A percentile compares a stretch with the other conserved stretches of the same genome.
phyloP scores from a whole-genome alignment of 2,888 invertebrate genomes.

The Oasisia sp. region DNA sequence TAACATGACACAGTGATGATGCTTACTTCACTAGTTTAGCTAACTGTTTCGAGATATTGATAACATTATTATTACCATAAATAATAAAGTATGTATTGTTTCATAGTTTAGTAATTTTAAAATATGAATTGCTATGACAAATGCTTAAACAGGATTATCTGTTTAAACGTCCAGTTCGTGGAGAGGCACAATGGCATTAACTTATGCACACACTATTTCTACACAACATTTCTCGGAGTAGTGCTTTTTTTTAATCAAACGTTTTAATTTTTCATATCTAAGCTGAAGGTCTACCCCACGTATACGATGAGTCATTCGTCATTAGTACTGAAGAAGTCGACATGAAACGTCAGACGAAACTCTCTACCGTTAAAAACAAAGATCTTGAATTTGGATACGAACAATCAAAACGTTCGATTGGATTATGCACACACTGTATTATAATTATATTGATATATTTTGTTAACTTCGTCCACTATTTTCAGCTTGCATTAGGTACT shows the following conservation, averaged over 20 bases:
- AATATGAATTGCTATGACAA: background rate
- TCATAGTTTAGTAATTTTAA: background rate
- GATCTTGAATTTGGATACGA: too few species aligned
- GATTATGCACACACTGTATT: too few species aligned
- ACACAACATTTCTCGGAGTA: too few species aligned
- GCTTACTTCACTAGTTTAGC: background rate
- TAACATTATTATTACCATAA: background rate
- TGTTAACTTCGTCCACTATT: background rate
- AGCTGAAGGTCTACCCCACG: too few species aligned
- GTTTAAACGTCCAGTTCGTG: background rate
- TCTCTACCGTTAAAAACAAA: too few species aligned
- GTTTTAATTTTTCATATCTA: too few species aligned
- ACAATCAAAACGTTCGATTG: too few species aligned
- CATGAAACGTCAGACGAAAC: too few species aligned
- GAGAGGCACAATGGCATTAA: background rate
- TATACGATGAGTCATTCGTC: too few species aligned
- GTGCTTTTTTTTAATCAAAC: too few species aligned
- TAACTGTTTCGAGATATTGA: background rate
- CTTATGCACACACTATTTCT: background rate
- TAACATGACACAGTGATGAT: background rate
- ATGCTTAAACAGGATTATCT: background rate
- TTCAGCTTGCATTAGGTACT: background rate
- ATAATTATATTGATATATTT: background rate
- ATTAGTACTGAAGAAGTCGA: too few species aligned
- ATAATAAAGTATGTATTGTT: background rate